These are phyloP conservation scores for Phymastichus coffea DNA, from an alignment of 1,140 invertebrate species.

Conservation along the genomic window DNA sequence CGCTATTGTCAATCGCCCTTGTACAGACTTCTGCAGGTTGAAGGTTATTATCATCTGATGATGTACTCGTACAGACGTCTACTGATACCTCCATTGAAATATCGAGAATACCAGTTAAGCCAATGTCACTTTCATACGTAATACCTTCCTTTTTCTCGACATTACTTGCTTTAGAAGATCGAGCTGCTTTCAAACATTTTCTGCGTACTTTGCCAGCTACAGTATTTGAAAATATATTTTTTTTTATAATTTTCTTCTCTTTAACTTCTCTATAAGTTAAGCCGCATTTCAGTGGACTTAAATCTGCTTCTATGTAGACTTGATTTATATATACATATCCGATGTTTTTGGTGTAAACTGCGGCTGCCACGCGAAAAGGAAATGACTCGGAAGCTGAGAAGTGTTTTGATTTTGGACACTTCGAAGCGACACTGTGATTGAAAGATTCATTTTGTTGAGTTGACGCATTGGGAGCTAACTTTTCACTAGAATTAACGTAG, in stretches of 20 bases:
- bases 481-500: constrained; percentile 5
- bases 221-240: not conserved
- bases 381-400: constrained; percentile 1
- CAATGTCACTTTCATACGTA: not conserved
- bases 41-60: no score
- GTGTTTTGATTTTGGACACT: constrained; percentile 18
- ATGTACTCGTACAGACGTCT: not conserved
- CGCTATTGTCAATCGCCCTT: no score
- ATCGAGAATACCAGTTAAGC: not conserved
- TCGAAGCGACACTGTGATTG: constrained; percentile 11
- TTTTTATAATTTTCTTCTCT: not conserved
- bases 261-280: not conserved
- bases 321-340: not conserved
- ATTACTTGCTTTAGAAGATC: not conserved
- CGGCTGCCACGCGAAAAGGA: not conserved
- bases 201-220: not conserved
- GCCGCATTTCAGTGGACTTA: not conserved
- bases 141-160: not conserved
- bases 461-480: constrained; percentile 16
- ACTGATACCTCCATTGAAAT: not conserved
- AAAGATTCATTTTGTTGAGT: constrained; percentile 29
- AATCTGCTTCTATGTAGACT: no score
- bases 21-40: no score
- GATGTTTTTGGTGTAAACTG: not conserved
- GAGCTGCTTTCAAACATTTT: not conserved